These are phyloP conservation scores for Megalops cyprinoides DNA, from an alignment of 2,797 vertebrate genomes.

Conservation along the genomic window DNA sequence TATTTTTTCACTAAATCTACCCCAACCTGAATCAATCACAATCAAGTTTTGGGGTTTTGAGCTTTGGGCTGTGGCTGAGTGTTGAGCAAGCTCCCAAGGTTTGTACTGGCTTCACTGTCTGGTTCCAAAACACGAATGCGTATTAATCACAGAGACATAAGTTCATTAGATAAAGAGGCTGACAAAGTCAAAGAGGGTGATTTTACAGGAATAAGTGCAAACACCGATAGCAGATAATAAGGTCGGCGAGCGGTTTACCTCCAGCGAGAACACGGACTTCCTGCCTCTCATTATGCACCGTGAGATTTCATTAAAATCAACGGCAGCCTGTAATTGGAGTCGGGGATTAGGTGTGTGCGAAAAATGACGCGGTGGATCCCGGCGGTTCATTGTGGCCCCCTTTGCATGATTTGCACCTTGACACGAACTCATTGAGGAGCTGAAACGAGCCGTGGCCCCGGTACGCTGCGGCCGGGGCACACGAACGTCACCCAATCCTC, in stretches of 20 bases:
- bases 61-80: neutral
- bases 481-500: neutral
- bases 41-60: neutral
- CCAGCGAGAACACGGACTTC: constrained; percentile 37
- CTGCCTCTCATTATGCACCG: constrained; percentile 43
- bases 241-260: constrained; percentile 42
- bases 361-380: neutral
- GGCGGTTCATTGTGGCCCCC: constrained; percentile 32
- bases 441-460: constrained; percentile 37
- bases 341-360: neutral
- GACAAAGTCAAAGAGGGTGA: constrained; percentile 41
- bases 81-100: neutral
- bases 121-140: constrained; percentile 22
- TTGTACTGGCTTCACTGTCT: neutral
- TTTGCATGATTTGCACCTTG: constrained; percentile 40
- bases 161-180: constrained; percentile 48
- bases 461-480: neutral
- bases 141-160: constrained; percentile 39
- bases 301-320: constrained; percentile 24
- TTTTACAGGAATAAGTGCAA: constrained; percentile 38
- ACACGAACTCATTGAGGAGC: constrained; percentile 39
- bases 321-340: neutral
- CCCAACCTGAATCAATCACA: neutral
- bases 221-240: constrained; percentile 35
- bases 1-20: neutral